These are phyloP conservation scores for Cantharis nigra DNA, from an alignment of 2,888 invertebrate species.

Conservation along the genomic window DNA sequence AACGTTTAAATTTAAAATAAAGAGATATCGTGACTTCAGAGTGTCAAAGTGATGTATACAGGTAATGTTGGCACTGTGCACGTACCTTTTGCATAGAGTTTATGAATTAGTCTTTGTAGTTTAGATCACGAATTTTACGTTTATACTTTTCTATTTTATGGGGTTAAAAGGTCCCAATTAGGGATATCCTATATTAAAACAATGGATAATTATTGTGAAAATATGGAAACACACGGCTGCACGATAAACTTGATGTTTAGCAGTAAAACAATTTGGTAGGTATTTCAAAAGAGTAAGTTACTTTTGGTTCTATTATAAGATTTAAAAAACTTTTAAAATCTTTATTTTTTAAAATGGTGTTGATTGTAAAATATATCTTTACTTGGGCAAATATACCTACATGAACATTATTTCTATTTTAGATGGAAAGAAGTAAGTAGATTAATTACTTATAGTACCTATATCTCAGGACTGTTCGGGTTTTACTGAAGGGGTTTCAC, in stretches of 20 bases:
- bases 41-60: constrained; percentile 42
- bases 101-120: constrained; percentile 33
- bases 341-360: too few relatives aligned
- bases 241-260: constrained; percentile 9
- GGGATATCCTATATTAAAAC: constrained; percentile 34
- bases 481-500: too few relatives aligned
- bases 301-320: not conserved
- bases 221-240: constrained; percentile 31
- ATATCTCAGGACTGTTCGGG: too few relatives aligned
- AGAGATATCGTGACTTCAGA: constrained; percentile 38
- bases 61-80: constrained; percentile 32
- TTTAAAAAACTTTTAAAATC: not conserved
- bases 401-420: too few relatives aligned
- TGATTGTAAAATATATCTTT: not conserved
- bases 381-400: not conserved
- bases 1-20: constrained; percentile 34
- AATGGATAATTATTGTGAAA: constrained; percentile 35
- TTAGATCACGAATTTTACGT: constrained; percentile 45
- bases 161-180: constrained; percentile 42
- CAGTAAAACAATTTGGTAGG: not conserved
- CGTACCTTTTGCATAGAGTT: constrained; percentile 32
- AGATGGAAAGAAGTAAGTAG: too few relatives aligned
- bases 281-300: not conserved
- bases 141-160: constrained; percentile 31
- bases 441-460: too few relatives aligned